Conservation (phyloP, 2,888 invertebrate genomes). For the Diogma glabrata region DNA sequence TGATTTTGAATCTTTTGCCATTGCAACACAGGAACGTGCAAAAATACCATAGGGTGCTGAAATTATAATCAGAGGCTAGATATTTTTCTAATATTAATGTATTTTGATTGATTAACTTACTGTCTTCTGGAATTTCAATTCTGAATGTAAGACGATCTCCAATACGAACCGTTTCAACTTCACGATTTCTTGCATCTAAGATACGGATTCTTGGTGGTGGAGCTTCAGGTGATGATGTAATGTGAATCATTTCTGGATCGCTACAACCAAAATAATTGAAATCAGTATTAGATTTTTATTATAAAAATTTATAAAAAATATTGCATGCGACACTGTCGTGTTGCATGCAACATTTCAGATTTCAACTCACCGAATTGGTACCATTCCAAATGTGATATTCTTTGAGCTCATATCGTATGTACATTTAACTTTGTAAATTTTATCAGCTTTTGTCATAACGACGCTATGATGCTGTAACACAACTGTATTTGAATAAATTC, state of each 20-base stretch:
- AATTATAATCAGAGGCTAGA: constrained; percentile 25
- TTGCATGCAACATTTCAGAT: background rate
- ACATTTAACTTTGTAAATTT: constrained; percentile 92
- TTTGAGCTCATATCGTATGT: constrained; percentile 94
- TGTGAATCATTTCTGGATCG: constrained; percentile 93
- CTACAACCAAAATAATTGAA: no score
- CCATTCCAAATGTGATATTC: constrained; percentile 95
- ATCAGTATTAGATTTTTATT: no score
- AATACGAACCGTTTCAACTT: constrained; percentile 89
- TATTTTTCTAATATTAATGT: constrained; percentile 7
- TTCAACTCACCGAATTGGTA: constrained; percentile 76
- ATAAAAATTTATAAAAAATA: constrained; percentile 9
- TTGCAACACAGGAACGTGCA: constrained; percentile 89
- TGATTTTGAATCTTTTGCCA: constrained; percentile 93
- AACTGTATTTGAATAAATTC: constrained; percentile 87
- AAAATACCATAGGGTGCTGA: constrained; percentile 91
- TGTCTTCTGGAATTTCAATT: constrained; percentile 92
- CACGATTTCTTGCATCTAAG: constrained; percentile 71
- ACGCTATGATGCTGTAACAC: constrained; percentile 91
- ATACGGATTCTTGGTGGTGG: constrained; percentile 89
- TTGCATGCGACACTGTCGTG: background rate
- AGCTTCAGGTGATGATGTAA: constrained; percentile 89
- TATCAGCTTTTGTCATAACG: constrained; percentile 93
- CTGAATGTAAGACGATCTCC: constrained; percentile 91
- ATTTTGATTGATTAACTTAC: constrained; percentile 44